Base-by-base conservation (phyloP, 2,797 vertebrate genomes). In the Bradypodion ventrale region DNA sequence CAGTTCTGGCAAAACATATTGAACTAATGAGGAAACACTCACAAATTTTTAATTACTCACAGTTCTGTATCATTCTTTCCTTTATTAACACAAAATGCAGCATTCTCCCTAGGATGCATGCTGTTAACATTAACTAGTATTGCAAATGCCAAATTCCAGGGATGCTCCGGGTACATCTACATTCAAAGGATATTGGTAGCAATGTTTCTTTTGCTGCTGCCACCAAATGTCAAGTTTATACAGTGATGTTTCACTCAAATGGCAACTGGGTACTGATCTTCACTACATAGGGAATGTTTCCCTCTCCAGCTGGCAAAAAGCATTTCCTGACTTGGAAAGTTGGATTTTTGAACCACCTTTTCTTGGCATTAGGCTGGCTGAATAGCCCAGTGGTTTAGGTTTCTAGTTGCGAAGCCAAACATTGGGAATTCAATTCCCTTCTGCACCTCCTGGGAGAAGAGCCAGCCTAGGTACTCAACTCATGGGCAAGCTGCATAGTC, bases 1-100 rank as follows among this genome's bases (percentile, higher is more conserved):
- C 46, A 73, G 13, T 73, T 87, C 42, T 72, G 91, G 60, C 10
- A 78, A 32, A 92, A 79, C n/a, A 78, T 82, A 79, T 62, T 88
- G 44, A 0, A 0, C 40, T 92, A 91, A 89, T 88, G 69, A 92
- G 89, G 87, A 91, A 91, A 12, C n/a, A 9, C 84, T 91, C 46
- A 0, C 80, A 89, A 49, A 89, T 87, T 69, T 85, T 83, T 63
- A 82, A 90, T 87, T 89, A 91, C 92, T 37, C 84, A 72, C 42
- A 70, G 23, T 27, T 42, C 78, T 83, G 29, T 80, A 69, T 40
- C 88, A 92, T 75, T 73, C 84, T 68, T 90, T 86, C 63, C 86
- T 87, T 77, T 37, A 56, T 52, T 89, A 49, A 29, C 75, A 56
- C 21, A 66, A 80, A 80, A 92, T 80, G 40, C 86, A 85, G 16